Evolutionary conservation across 2,797 vertebrate species (phyloP).

Genomic region (Schizopygopsis pylzovi): DNA sequence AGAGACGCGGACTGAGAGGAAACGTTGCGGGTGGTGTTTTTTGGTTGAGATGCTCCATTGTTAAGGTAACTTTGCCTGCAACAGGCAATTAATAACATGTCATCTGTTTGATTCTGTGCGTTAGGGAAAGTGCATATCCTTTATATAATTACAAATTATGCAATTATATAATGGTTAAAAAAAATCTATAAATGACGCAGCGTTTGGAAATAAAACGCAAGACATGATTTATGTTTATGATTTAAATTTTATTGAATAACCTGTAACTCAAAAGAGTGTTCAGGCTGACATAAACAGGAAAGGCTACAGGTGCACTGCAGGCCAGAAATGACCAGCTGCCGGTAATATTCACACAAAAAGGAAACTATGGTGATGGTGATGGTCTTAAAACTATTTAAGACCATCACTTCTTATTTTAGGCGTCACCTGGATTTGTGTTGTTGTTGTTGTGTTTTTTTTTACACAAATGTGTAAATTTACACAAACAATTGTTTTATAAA

Average conservation of each 20-base stretch:
- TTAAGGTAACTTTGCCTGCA: constrained; percentile 17
- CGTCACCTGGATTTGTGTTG: neutral
- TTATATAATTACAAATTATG: neutral
- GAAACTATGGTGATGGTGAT: neutral
- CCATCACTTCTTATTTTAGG: neutral
- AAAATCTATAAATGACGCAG: neutral
- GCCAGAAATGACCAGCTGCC: neutral
- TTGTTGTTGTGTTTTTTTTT: neutral
- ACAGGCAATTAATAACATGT: neutral
- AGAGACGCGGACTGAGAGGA: neutral
- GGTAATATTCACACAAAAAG: constrained; percentile 1
- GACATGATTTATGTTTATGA: neutral
- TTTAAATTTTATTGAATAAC: neutral
- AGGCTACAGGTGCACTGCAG: constrained; percentile 37
- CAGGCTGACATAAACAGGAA: constrained; percentile 5
- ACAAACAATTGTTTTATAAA: neutral
- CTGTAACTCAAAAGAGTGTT: constrained; percentile 4
- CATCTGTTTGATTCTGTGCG: constrained; percentile 15
- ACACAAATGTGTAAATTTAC: neutral
- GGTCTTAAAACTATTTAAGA: neutral
- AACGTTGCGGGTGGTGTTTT: constrained; percentile 31
- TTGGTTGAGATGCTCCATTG: constrained; percentile 18
- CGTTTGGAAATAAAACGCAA: constrained; percentile 9
- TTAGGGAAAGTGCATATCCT: neutral
- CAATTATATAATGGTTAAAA: constrained; percentile 3